Conservation (phyloP, 2,113 vertebrate genomes). For the Amblyornis subalaris region DNA sequence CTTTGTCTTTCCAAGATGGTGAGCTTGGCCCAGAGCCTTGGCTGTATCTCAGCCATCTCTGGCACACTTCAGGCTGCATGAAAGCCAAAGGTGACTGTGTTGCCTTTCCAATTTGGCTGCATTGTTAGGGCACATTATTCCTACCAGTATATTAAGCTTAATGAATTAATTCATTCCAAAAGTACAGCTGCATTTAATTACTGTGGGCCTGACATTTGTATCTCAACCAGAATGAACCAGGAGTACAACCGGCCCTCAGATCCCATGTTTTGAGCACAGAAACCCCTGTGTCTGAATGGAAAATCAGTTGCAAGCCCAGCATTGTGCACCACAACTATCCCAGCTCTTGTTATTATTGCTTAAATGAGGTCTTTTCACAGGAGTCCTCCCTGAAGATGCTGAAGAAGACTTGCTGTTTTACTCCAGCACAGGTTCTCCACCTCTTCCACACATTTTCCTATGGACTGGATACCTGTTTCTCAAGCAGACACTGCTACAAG, state of each 20-base stretch:
- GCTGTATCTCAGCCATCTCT: background rate
- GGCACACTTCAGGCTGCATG: background rate
- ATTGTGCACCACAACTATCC: background rate
- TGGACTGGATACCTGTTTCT: background rate
- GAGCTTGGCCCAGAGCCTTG: background rate
- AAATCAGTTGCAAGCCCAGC: background rate
- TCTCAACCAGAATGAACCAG: background rate
- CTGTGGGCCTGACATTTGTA: background rate
- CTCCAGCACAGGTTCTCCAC: background rate
- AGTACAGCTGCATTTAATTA: background rate
- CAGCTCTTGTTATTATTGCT: background rate
- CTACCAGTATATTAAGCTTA: background rate
- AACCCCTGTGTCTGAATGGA: background rate
- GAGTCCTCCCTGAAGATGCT: background rate
- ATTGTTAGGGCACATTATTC: background rate
- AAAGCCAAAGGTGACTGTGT: background rate
- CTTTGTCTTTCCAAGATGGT: background rate
- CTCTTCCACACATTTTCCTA: background rate
- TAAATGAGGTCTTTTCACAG: background rate
- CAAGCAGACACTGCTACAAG: background rate
- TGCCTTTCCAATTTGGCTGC: background rate
- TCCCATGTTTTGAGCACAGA: background rate
- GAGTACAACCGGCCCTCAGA: accelerated
- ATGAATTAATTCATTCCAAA: background rate
- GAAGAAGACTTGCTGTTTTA: background rate